Conservation (phyloP, 2,888 invertebrate genomes). For the Disparrhopalites patrizii region DNA sequence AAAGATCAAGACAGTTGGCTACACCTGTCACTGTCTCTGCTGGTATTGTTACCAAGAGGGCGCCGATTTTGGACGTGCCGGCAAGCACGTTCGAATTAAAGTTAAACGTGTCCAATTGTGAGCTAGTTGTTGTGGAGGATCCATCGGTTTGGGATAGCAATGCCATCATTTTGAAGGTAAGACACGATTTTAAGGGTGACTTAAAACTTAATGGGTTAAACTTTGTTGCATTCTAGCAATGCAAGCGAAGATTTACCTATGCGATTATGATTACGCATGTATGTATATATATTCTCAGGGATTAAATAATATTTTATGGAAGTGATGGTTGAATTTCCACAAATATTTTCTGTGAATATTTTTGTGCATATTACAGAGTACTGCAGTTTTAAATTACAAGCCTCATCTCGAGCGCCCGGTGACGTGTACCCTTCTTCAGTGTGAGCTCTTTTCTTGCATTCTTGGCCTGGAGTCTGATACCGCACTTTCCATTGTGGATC, state of each 20-base stretch:
- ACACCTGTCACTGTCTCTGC: slow-evolving; percentile 52
- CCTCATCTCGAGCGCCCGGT: slow-evolving; percentile 69
- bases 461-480: slow-evolving; percentile 88
- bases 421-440: slow-evolving; percentile 77
- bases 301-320: neutral
- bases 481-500: slow-evolving; percentile 90
- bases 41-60: slow-evolving; percentile 53
- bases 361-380: slow-evolving; percentile 60
- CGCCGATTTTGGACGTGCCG: slow-evolving; percentile 51
- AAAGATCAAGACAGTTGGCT: slow-evolving; percentile 34
- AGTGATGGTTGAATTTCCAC: no score
- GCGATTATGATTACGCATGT: no score
- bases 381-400: slow-evolving; percentile 79
- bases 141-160: slow-evolving; percentile 82
- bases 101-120: slow-evolving; percentile 91
- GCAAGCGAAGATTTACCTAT: no score
- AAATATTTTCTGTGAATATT: no score
- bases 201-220: neutral
- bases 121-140: slow-evolving; percentile 90
- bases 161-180: slow-evolving; percentile 81
- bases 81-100: slow-evolving; percentile 70
- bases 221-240: neutral
- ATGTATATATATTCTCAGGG: no score
- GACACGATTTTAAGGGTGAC: neutral
- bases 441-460: slow-evolving; percentile 90